Evolutionary conservation across 2,888 invertebrate species (phyloP).

Genomic region (Electrophaes corylata): DNA sequence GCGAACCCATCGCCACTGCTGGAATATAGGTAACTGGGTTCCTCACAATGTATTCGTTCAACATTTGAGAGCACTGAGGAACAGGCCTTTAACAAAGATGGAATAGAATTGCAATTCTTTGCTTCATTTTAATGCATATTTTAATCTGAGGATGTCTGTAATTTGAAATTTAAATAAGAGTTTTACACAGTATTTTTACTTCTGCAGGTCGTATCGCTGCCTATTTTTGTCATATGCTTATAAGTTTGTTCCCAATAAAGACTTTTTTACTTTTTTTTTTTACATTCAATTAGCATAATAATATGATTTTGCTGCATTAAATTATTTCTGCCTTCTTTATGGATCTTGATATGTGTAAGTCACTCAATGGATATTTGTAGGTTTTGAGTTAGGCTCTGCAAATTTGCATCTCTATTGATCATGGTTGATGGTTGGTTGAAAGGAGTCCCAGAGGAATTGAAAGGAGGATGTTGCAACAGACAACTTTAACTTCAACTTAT

Average conservation of each 20-base stretch:
- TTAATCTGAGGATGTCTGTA: not conserved
- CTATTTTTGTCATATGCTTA: no score
- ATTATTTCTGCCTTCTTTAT: not conserved
- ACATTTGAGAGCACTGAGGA: not conserved
- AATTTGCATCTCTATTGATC: not conserved
- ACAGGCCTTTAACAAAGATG: not conserved
- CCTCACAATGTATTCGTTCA: no score
- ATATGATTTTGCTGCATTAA: not conserved
- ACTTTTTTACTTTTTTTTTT: no score
- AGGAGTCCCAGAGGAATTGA: no score
- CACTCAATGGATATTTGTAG: not conserved
- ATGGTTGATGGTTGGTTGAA: no score
- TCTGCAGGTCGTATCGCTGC: no score
- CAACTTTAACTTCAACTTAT: no score
- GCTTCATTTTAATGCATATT: not conserved
- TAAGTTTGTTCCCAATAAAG: no score
- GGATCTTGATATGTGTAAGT: no score
- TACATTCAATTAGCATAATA: not conserved
- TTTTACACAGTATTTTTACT: no score
- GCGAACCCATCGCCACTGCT: no score
- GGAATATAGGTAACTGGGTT: no score
- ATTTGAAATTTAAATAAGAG: slow-evolving; percentile 6
- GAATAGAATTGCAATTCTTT: not conserved
- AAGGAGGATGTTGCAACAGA: not conserved
- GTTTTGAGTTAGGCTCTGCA: not conserved